These are phyloP conservation scores for Myotis vivesi DNA, from an alignment of 2,797 vertebrate species.

Conservation along the genomic window DNA sequence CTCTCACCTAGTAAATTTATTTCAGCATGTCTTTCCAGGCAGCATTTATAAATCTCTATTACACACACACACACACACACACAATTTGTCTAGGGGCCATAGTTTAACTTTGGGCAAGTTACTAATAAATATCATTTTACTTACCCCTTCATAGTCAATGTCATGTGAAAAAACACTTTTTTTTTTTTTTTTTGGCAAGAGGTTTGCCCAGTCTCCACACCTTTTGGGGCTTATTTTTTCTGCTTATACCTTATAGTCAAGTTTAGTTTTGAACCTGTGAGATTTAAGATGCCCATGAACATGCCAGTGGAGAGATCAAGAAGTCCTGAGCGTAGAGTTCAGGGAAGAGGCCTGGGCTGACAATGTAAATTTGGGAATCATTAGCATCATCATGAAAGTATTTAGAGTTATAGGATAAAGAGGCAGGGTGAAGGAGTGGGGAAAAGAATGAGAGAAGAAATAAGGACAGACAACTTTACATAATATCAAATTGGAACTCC, in stretches of 20 bases:
- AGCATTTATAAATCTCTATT: not conserved
- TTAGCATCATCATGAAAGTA: not conserved
- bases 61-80: too few relatives aligned
- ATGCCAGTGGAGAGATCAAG: not conserved
- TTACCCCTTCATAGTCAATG: not conserved
- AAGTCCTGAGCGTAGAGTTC: not conserved
- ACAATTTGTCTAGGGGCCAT: not conserved
- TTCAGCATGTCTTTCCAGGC: not conserved
- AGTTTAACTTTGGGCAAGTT: not conserved
- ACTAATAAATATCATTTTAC: not conserved
- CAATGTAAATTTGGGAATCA: not conserved
- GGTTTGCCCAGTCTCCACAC: not conserved
- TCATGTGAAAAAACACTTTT: not conserved
- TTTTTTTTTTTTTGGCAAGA: not conserved
- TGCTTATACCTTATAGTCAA: not conserved
- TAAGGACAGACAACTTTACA: not conserved
- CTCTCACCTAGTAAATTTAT: not conserved
- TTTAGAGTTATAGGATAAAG: not conserved
- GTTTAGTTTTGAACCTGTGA: not conserved
- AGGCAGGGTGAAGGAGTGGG: not conserved
- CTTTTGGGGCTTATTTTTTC: not conserved
- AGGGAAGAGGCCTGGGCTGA: not conserved
- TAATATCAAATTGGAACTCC: not conserved
- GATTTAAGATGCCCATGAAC: not conserved
- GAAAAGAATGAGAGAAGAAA: not conserved